Base-by-base conservation (phyloP, 2,797 vertebrate species). In the Limnodromus scolopaceus region DNA sequence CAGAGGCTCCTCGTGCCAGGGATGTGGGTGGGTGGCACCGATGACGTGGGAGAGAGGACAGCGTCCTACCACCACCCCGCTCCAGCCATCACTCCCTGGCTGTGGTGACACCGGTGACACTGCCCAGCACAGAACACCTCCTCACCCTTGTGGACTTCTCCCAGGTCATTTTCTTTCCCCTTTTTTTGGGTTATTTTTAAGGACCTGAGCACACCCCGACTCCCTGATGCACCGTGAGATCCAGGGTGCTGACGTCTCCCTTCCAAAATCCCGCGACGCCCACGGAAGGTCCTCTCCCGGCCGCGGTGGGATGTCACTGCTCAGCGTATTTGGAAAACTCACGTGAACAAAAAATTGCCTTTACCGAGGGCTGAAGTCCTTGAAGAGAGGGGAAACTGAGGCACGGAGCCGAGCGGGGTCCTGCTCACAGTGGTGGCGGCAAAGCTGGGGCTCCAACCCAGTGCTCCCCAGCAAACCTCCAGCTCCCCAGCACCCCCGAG, bases 301-400 rank as follows among this genome's bases (percentile, higher is more conserved):
- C 53, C 1, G 1, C 19, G 8, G 61, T 2, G 3, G 16, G 30
- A 71, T 71, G 75, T 66, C 55, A 23, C 13, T 13, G 28, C 30
- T 49, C 51, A 24, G 51, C 10, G 0, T 11, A 11, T 6, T 16
- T 14, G 34, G 63, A 57, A 65, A 88, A 32, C 23, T 57, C 38
- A 1, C 0, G 0, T 9, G 34, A 15, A 19, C 0, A 2, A 22
- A 70, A 77, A 51, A 7, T 30, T 7, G 2, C 24, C 22, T 51
- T 36, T 34, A 2, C 1, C 9, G 63, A 65, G 70, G 24, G 41
- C 58, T 39, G 66, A 27, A 64, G 49, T 61, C 19, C 24, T 11
- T 15, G 11, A 16, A 10, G 32, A 89, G 81, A 65, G 76, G 84
- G 72, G 88, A 96, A 97, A 97, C 86, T 48, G 94, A 97, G 94